Evolutionary conservation across 2,888 invertebrate genomes (phyloP).

Genomic region (Entomobrya proxima): DNA sequence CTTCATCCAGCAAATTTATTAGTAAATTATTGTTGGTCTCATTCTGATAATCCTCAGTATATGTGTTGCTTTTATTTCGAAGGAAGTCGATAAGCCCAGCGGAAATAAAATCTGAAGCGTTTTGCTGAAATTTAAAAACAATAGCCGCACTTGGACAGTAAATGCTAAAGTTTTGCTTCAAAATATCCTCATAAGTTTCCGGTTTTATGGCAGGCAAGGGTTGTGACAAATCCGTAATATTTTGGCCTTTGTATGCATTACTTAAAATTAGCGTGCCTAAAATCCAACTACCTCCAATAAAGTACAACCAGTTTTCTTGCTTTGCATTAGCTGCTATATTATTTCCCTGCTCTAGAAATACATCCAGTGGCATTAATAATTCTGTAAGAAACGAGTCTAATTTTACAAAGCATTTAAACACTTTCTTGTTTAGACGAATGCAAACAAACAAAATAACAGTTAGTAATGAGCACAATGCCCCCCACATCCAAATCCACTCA

Average conservation of each 20-base stretch:
- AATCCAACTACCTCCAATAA: not conserved
- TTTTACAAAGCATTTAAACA: no score
- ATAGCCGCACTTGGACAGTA: no score
- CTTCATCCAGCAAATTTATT: no score
- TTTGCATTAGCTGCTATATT: not conserved
- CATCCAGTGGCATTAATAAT: not conserved
- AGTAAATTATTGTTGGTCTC: no score
- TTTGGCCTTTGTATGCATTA: conserved; percentile 28
- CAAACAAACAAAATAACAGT: not conserved
- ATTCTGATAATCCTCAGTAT: no score
- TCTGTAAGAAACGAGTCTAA: no score
- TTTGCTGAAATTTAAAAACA: no score
- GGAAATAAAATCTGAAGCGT: not conserved
- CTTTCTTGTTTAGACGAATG: no score
- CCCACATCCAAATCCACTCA: not conserved
- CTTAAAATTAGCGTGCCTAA: not conserved
- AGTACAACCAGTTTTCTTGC: not conserved
- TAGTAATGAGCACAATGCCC: not conserved
- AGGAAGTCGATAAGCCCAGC: no score
- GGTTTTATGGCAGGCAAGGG: not conserved
- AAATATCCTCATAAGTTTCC: not conserved
- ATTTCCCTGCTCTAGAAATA: conserved; percentile 2
- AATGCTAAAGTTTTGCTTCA: not conserved
- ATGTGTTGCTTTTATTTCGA: no score
- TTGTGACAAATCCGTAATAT: not conserved